phyloP scores from a whole-genome alignment of 2,888 invertebrate species.

The Sinodicranocentrus sp. region DNA sequence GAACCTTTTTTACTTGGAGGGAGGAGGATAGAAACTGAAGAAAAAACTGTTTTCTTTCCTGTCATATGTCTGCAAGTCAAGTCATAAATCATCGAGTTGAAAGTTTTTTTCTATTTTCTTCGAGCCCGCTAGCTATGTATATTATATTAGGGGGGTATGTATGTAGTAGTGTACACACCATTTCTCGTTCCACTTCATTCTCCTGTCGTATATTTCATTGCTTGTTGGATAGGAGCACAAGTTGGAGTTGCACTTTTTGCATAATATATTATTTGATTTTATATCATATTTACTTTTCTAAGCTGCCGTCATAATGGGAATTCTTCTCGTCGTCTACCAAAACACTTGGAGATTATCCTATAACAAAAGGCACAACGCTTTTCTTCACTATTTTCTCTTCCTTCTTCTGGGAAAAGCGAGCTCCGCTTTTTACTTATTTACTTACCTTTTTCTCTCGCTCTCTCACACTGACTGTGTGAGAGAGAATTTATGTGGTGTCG shows the following conservation, averaged over 20 bases:
- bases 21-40: constrained; percentile 25
- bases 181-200: too few species aligned
- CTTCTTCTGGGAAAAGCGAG: neutral
- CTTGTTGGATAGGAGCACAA: too few species aligned
- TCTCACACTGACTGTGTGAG: too few species aligned
- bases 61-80: constrained; percentile 64
- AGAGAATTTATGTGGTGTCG: constrained; percentile 8
- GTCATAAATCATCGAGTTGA: constrained; percentile 53
- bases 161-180: too few species aligned
- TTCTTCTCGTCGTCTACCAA: neutral
- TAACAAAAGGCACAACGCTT: neutral
- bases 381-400: neutral
- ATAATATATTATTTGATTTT: constrained; percentile 13
- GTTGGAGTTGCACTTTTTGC: constrained; percentile 3
- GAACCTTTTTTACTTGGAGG: neutral
- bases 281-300: constrained; percentile 9
- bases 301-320: constrained; percentile 12
- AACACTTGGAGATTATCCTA: constrained; percentile 31
- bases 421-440: neutral
- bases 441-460: constrained; percentile 10
- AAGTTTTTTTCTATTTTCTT: constrained; percentile 7
- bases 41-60: constrained; percentile 43
- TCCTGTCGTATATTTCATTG: too few species aligned
- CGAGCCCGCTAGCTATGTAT: neutral
- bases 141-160: too few species aligned